These are phyloP conservation scores for Rhinolophus ferrumequinum DNA, from an alignment of 2,113 vertebrate species.

Conservation along the genomic window DNA sequence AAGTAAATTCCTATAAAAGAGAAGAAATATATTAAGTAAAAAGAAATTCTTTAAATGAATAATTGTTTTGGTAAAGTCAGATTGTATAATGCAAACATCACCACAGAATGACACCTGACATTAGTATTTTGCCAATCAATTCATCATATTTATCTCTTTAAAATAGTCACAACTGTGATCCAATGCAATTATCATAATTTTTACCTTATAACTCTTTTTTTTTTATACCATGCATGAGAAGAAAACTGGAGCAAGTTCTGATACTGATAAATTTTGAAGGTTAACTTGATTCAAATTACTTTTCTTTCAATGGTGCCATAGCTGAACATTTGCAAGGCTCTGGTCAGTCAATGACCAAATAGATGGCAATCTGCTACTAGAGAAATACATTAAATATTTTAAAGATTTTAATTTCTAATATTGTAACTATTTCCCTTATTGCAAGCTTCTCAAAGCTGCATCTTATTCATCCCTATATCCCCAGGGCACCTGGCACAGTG, in stretches of 20 bases:
- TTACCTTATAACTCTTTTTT: background rate
- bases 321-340: background rate
- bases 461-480: background rate
- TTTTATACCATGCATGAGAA: background rate
- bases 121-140: background rate
- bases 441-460: background rate
- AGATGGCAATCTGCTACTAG: background rate
- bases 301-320: background rate
- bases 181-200: background rate
- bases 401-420: background rate
- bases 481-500: background rate
- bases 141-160: slow-evolving; percentile 2
- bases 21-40: slow-evolving; percentile 63
- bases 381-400: background rate
- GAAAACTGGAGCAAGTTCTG: background rate
- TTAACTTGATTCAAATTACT: background rate
- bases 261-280: background rate
- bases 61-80: background rate
- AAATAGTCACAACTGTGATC: background rate
- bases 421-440: background rate
- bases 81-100: background rate
- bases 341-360: background rate
- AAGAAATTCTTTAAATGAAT: background rate
- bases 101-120: background rate
- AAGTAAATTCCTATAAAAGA: slow-evolving; percentile 93